Percentiles rank a stretch among this genome's conserved stretches.
These are phyloP conservation scores for Catagonus wagneri DNA, from an alignment of 2,113 vertebrate genomes.

Conservation along the genomic window DNA sequence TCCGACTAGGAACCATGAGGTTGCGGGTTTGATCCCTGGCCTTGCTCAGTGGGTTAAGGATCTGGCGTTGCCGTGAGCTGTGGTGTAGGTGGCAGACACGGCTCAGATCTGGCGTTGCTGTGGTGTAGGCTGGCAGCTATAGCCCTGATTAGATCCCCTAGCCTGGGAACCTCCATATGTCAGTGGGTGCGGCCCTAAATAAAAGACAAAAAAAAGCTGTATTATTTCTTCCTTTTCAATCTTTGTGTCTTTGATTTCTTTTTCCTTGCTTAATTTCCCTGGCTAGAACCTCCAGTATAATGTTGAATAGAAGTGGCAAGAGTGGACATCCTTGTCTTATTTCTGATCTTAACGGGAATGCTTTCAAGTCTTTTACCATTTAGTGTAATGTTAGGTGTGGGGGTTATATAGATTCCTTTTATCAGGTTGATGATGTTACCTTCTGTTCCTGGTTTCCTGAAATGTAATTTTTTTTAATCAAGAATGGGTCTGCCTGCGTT, in stretches of 20 bases:
- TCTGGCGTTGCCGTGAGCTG: no score
- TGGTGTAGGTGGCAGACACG: no score
- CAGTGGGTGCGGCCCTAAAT: no score
- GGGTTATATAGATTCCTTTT: conserved; percentile 14
- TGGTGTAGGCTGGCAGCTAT: no score
- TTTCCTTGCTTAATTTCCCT: conserved; percentile 55
- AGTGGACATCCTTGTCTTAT: not conserved
- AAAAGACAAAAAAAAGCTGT: no score
- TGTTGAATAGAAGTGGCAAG: not conserved
- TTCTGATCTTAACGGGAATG: not conserved
- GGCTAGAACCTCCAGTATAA: not conserved
- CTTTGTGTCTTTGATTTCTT: conserved; percentile 45
- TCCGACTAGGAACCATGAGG: no score
- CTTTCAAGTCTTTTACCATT: conserved; percentile 52
- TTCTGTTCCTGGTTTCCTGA: conserved; percentile 40
- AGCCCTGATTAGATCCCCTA: no score
- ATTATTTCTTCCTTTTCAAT: conserved; percentile 41
- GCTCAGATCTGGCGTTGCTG: no score
- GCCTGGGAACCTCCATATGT: no score
- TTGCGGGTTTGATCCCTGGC: no score
- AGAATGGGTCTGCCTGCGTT: conserved; percentile 49
- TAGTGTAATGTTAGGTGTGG: not conserved
- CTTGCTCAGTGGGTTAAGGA: no score
- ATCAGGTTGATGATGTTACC: not conserved
- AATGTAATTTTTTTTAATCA: no score